Conservation (phyloP, 2,113 vertebrate species). For the Oplegnathus fasciatus region DNA sequence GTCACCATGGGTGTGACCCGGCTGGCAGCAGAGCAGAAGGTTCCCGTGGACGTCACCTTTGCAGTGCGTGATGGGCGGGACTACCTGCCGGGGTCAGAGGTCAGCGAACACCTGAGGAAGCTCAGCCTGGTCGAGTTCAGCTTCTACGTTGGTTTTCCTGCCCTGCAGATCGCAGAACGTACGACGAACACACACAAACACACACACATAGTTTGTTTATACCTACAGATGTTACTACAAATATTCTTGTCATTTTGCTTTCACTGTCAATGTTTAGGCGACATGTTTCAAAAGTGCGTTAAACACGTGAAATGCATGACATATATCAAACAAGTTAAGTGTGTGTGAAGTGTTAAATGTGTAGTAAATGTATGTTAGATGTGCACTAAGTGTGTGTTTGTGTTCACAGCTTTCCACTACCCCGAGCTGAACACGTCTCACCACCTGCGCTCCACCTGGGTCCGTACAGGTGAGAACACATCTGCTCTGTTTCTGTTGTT, state of each 20-base stretch:
- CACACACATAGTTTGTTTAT: too few relatives aligned
- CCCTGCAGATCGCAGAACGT: conserved; percentile 95
- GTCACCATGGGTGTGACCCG: conserved; percentile 83
- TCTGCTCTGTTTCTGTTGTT: not conserved
- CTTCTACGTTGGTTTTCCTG: conserved; percentile 95
- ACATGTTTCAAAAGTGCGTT: too few relatives aligned
- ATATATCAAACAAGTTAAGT: too few relatives aligned
- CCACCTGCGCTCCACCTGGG: conserved; percentile 93
- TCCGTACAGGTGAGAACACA: conserved; percentile 91
- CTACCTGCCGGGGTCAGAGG: conserved; percentile 89
- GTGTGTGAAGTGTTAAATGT: too few relatives aligned
- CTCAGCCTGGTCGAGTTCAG: conserved; percentile 96
- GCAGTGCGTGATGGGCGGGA: conserved; percentile 84
- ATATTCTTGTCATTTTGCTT: too few relatives aligned
- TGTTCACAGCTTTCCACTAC: conserved; percentile 91
- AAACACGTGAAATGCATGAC: too few relatives aligned
- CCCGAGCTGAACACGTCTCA: conserved; percentile 94
- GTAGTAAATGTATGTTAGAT: not conserved
- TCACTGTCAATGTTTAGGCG: too few relatives aligned
- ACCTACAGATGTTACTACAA: not conserved
- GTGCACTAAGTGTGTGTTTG: not conserved
- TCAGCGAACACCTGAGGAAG: conserved; percentile 92
- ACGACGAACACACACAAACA: conserved; percentile 62
- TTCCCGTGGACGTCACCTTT: conserved; percentile 91
- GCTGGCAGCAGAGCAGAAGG: conserved; percentile 77